Percentiles rank a stretch among this genome's conserved stretches.
phyloP scores from a whole-genome alignment of 2,113 vertebrate genomes.

The Chloroceryle aenea region DNA sequence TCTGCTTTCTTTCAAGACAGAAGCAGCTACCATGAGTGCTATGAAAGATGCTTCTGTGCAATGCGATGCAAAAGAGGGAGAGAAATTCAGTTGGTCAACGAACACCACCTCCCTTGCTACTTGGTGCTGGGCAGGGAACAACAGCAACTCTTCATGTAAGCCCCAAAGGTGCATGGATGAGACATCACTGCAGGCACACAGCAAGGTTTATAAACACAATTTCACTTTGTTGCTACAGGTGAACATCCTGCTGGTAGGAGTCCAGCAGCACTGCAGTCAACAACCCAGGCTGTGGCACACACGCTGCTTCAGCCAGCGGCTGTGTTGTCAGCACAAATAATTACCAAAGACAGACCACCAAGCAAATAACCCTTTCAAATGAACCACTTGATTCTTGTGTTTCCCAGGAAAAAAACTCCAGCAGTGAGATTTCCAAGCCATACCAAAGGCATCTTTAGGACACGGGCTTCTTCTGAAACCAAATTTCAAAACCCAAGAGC shows the following conservation, averaged over 20 bases:
- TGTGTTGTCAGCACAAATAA: conserved; percentile 20
- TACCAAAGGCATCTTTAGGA: not conserved
- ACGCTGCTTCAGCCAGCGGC: not conserved
- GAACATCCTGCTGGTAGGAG: not conserved
- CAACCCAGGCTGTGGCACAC: not conserved
- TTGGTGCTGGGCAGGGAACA: not conserved
- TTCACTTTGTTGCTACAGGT: conserved; percentile 27
- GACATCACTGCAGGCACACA: conserved; percentile 10
- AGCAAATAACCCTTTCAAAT: not conserved
- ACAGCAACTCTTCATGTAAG: not conserved
- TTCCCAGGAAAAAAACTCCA: not conserved
- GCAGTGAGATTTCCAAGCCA: not conserved
- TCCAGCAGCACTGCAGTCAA: not conserved
- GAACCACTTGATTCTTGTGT: rapidly evolving
- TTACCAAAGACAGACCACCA: not conserved
- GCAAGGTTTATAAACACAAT: conserved; percentile 7
- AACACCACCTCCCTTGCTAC: not conserved
- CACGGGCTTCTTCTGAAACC: not conserved
- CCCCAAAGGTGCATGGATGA: not conserved
- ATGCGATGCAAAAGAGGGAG: not conserved
- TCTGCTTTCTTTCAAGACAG: not conserved
- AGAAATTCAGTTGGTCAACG: not conserved
- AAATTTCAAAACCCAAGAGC: not conserved
- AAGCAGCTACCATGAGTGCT: not conserved
- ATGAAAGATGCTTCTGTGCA: not conserved